Evolutionary conservation across 1,140 invertebrate species (phyloP), one percentile per base, ranked within the genome.

Genomic region (Brachionus calyciflorus): DNA sequence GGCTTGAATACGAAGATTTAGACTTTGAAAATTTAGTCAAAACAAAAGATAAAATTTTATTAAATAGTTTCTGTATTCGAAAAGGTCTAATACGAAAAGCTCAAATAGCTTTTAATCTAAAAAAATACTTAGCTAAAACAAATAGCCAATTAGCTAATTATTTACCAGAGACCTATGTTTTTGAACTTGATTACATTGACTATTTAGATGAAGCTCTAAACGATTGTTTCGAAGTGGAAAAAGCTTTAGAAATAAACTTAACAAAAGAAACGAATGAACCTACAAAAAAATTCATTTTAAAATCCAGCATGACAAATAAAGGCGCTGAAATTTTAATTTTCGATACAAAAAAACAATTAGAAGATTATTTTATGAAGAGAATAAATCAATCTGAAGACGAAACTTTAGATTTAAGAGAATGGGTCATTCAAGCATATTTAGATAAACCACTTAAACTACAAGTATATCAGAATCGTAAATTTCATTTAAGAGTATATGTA

Each of bases 1-100:
- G 65, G 65, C 46, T 70, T 17, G 65, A 70, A 49, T 70, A 70
- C 17, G 65, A 70, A 70, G 46, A 70, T 49, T 33, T 70, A 37
- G 48, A 70, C 19, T 70, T 70, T 70, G 65, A 70, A 49, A 51
- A 49, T 33, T 49, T 49, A 26, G 41, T 49, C 14, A 30, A 33
- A 10, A 17, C 26, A 19, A 37, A 26, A 17, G 33, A 49, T 30
- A 70, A 70, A 19, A 14, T 49, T 4, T 49, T 49, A 37, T 17
- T 65, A 5, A 70, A 70, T 51, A 49, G 44, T 21, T 70, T 33
- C 33, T 70, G 65, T 49, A 70, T 70, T 10, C 26, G 65, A 19
- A 70, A 70, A 70, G 65, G 65, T 4, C 14, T 70, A 1, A 49
- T 70, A 17, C 65, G 65, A 9, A 70, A 70, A 70, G 65, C 65